These are phyloP conservation scores for Drosophila pachea DNA, from an alignment of 1,140 invertebrate genomes.

Conservation along the genomic window DNA sequence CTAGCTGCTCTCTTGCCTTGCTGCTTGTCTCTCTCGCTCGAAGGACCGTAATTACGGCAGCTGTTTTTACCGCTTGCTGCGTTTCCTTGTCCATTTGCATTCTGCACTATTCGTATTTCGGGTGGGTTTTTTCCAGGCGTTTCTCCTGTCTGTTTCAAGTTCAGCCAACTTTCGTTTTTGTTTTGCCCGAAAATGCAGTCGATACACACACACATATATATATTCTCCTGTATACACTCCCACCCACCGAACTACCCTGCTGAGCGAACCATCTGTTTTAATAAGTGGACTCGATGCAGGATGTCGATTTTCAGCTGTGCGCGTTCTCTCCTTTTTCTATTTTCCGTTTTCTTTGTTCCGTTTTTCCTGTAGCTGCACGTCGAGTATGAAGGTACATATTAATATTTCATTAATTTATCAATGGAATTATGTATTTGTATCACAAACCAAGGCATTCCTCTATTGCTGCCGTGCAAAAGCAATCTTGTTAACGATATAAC, in stretches of 20 bases:
- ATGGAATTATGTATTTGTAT: neutral
- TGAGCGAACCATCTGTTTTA: constrained; percentile 47
- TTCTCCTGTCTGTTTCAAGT: constrained; percentile 51
- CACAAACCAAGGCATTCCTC: neutral
- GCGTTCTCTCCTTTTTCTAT: neutral
- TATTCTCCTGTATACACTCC: neutral
- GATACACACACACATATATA: constrained; percentile 26
- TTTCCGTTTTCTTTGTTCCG: neutral
- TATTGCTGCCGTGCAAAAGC: no score
- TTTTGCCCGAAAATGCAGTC: constrained; percentile 61
- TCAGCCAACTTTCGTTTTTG: constrained; percentile 76
- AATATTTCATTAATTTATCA: neutral
- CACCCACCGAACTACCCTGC: constrained; percentile 31
- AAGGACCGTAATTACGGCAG: constrained; percentile 67
- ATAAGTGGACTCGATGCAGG: constrained; percentile 8
- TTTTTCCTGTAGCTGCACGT: neutral
- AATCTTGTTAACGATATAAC: no score
- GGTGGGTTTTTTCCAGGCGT: constrained; percentile 31
- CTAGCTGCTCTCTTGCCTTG: constrained; percentile 5
- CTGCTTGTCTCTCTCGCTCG: neutral
- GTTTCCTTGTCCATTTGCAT: constrained; percentile 33
- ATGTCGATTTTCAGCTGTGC: constrained; percentile 46
- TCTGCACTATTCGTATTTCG: constrained; percentile 54
- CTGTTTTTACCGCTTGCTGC: constrained; percentile 32
- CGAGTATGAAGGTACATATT: neutral